Evolutionary conservation across 1,140 invertebrate species (phyloP).

Genomic region (Lanistes nyassanus): DNA sequence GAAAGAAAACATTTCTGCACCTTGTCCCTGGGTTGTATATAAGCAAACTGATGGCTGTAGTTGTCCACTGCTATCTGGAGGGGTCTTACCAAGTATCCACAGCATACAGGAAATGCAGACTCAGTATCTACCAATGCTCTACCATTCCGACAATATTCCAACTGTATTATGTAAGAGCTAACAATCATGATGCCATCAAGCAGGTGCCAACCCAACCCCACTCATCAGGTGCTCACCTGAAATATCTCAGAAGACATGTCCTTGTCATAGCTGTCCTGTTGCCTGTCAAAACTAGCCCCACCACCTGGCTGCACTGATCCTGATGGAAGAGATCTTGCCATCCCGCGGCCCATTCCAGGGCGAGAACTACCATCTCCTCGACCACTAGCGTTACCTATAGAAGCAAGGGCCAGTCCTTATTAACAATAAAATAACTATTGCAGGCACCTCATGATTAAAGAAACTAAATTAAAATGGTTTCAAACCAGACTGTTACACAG

Average conservation of each 20-base stretch:
- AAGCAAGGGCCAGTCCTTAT: background rate
- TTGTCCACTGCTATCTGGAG: too few species aligned
- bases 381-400: slow-evolving; percentile 23
- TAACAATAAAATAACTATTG: too few species aligned
- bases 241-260: slow-evolving; percentile 39
- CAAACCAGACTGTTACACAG: too few species aligned
- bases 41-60: too few species aligned
- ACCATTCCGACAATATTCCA: background rate
- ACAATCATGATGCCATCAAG: background rate
- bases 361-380: slow-evolving; percentile 22
- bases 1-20: too few species aligned
- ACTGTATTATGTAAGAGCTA: background rate
- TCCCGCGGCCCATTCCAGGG: slow-evolving; percentile 20
- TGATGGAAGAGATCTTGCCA: slow-evolving; percentile 10
- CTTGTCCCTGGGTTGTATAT: too few species aligned
- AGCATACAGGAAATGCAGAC: too few species aligned
- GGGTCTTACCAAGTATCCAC: background rate
- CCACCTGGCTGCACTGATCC: slow-evolving; percentile 10
- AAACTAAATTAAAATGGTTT: slow-evolving; percentile 3
- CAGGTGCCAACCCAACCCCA: background rate
- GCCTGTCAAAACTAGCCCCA: background rate
- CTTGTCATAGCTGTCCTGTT: slow-evolving; percentile 31
- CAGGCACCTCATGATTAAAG: slow-evolving; percentile 8
- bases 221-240: slow-evolving; percentile 24
- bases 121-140: background rate